A percentile compares a stretch with the other conserved stretches of the same genome.
These are phyloP conservation scores for Notarius lentiginosus DNA, from an alignment of 2,113 vertebrate species.

Conservation along the genomic window DNA sequence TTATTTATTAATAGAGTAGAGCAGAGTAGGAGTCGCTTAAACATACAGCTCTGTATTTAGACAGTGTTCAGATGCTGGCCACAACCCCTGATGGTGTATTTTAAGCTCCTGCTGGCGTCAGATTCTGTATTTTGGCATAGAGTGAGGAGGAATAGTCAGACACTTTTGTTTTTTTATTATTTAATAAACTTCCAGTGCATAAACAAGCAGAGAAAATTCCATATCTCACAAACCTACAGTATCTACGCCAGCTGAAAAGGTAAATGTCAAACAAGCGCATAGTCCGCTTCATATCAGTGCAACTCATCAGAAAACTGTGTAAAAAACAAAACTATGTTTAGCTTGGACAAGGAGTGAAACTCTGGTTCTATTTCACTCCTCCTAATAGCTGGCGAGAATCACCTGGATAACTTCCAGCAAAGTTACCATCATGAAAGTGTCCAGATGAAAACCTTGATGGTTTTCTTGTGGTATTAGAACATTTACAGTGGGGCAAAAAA, in stretches of 20 bases:
- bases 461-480: not conserved
- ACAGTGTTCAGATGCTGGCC: not conserved
- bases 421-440: not conserved
- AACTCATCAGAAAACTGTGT: not conserved
- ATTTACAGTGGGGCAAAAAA: not conserved
- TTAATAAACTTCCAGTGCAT: not conserved
- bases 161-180: not conserved
- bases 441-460: not conserved
- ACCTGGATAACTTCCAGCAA: not conserved
- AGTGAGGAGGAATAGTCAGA: not conserved
- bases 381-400: not conserved
- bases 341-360: not conserved
- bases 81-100: not conserved
- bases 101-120: not conserved
- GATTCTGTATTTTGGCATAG: not conserved
- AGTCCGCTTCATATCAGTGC: not conserved
- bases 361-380: not conserved
- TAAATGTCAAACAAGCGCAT: not conserved
- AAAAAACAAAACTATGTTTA: not conserved
- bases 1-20: not conserved
- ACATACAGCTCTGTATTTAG: not conserved
- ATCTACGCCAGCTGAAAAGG: not conserved
- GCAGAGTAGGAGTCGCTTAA: not conserved
- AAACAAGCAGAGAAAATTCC: not conserved
- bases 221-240: not conserved